A percentile compares a stretch with the other conserved stretches of the same genome.
phyloP scores from a whole-genome alignment of 2,113 vertebrate species.

The Hemicordylus capensis region DNA sequence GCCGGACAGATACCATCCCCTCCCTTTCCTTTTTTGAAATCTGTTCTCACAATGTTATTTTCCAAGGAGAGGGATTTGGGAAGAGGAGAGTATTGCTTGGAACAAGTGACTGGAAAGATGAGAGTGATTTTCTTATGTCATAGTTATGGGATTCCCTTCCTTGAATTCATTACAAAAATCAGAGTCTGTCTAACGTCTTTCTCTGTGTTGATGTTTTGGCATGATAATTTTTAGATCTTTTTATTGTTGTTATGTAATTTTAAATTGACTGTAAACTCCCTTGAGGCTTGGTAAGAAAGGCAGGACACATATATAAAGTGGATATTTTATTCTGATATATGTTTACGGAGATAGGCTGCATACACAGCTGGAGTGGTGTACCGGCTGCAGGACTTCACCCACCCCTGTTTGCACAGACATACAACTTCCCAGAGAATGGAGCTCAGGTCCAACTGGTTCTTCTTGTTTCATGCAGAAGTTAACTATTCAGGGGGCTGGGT shows the following conservation, averaged over 20 bases:
- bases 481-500: not conserved
- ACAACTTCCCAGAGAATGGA: not conserved
- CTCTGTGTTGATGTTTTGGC: not conserved
- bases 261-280: no score
- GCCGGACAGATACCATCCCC: not conserved
- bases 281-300: no score
- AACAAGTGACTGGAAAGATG: not conserved
- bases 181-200: no score
- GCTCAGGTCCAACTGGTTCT: no score
- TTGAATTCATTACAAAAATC: not conserved
- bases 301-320: no score
- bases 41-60: not conserved
- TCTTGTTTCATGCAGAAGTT: not conserved
- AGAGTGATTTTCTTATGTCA: not conserved
- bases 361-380: not conserved
- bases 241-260: no score
- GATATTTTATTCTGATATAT: not conserved
- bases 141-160: not conserved
- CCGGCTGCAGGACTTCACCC: not conserved
- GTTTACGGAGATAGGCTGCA: not conserved
- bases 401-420: no score
- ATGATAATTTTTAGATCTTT: not conserved
- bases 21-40: not conserved
- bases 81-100: not conserved
- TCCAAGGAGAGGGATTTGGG: not conserved